These are phyloP conservation scores for Anabacerthia variegaticeps DNA, from an alignment of 2,797 vertebrate species.

Conservation along the genomic window DNA sequence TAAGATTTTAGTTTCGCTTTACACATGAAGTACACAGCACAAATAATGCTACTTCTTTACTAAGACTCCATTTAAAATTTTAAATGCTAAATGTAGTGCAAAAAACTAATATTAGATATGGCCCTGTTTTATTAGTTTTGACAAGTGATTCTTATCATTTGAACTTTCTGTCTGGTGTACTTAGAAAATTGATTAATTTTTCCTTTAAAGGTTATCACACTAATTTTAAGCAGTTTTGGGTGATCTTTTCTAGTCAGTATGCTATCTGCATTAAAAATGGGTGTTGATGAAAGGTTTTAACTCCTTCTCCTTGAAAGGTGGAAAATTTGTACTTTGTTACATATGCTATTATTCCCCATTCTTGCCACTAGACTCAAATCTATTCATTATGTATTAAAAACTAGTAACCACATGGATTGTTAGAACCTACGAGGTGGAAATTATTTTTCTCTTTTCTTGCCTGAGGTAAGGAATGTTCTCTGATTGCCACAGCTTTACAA, in stretches of 20 bases:
- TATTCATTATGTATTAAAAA: neutral
- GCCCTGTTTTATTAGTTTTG: neutral
- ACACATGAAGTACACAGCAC: neutral
- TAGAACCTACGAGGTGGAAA: neutral
- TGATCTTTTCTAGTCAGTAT: neutral
- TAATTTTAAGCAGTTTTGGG: neutral
- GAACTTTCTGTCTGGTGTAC: neutral
- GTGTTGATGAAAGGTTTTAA: neutral
- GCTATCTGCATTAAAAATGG: neutral
- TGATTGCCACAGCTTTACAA: neutral
- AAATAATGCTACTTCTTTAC: neutral
- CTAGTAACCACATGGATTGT: neutral
- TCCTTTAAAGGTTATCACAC: slow-evolving; percentile 11
- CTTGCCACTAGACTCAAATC: neutral
- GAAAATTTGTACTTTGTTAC: neutral
- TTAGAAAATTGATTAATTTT: neutral
- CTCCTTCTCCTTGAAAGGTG: neutral
- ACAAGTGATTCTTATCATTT: neutral
- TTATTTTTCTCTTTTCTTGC: neutral
- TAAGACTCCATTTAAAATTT: neutral
- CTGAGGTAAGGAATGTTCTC: neutral
- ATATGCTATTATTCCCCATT: neutral
- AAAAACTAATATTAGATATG: neutral
- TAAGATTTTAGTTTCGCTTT: neutral
- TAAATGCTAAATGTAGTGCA: neutral